Conservation (phyloP, 2,888 invertebrate genomes). For the Tyria jacobaeae region DNA sequence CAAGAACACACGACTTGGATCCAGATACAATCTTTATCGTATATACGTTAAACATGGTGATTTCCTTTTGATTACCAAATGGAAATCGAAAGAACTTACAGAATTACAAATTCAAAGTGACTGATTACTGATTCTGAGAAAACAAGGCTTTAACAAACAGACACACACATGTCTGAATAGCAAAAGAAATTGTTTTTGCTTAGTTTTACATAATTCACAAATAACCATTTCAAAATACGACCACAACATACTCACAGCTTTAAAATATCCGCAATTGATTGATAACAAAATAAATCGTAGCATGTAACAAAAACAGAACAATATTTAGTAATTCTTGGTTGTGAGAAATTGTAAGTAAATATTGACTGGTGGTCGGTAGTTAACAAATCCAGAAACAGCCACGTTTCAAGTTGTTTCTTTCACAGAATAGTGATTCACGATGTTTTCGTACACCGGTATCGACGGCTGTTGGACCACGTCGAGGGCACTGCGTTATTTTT, state of each 20-base stretch:
- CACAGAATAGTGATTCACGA: conserved; percentile 74
- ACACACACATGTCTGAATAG: too few relatives aligned
- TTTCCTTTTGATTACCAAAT: background rate
- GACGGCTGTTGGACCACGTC: conserved; percentile 52
- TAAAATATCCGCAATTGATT: conserved; percentile 26
- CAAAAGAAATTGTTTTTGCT: too few relatives aligned
- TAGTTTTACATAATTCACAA: too few relatives aligned
- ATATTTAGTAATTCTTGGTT: conserved; percentile 40
- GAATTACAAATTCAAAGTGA: too few relatives aligned
- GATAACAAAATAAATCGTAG: conserved; percentile 43
- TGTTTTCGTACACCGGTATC: conserved; percentile 64
- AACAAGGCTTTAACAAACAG: too few relatives aligned
- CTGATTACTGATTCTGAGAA: too few relatives aligned
- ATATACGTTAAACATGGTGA: background rate
- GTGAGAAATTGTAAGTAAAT: conserved; percentile 64
- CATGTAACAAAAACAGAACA: conserved; percentile 40
- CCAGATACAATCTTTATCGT: background rate
- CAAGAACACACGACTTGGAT: background rate
- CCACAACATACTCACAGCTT: conserved; percentile 3
- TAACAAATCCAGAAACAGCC: conserved; percentile 64
- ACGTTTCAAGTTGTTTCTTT: conserved; percentile 68
- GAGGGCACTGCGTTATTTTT: conserved; percentile 76
- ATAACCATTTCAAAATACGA: background rate
- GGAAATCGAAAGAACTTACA: too few relatives aligned
- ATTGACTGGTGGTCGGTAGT: conserved; percentile 59